Percentiles rank a stretch among this genome's conserved stretches.
These are phyloP conservation scores for Vimba vimba DNA, from an alignment of 2,113 vertebrate genomes.

Conservation along the genomic window DNA sequence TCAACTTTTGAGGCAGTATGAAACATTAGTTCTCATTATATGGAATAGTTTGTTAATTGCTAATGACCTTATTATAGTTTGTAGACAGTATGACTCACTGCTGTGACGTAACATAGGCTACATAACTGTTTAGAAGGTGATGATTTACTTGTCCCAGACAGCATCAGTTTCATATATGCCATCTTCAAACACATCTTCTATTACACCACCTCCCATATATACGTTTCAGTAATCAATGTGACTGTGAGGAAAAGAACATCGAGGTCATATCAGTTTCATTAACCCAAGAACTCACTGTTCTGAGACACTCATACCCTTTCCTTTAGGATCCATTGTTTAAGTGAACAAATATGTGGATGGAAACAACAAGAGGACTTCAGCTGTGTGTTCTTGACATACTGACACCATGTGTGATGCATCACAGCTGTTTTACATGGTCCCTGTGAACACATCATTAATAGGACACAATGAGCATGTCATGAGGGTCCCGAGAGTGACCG, in stretches of 20 bases:
- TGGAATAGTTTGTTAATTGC: neutral
- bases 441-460: conserved; percentile 11
- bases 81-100: neutral
- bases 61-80: neutral
- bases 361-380: neutral
- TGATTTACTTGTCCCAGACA: conserved; percentile 7
- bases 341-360: neutral
- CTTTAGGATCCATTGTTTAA: neutral
- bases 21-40: neutral
- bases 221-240: conserved; percentile 13
- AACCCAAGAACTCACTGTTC: neutral
- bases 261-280: neutral
- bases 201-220: neutral
- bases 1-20: neutral
- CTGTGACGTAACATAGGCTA: conserved; percentile 18
- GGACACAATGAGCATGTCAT: conserved; percentile 5
- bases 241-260: conserved; percentile 3
- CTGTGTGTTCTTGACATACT: conserved; percentile 33
- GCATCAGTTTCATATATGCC: neutral
- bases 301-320: neutral
- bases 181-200: neutral
- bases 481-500: neutral
- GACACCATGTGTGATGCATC: neutral
- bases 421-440: neutral
- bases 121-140: conserved; percentile 13